Conservation (phyloP, 2,797 vertebrate genomes). For the Hirundo rustica region DNA sequence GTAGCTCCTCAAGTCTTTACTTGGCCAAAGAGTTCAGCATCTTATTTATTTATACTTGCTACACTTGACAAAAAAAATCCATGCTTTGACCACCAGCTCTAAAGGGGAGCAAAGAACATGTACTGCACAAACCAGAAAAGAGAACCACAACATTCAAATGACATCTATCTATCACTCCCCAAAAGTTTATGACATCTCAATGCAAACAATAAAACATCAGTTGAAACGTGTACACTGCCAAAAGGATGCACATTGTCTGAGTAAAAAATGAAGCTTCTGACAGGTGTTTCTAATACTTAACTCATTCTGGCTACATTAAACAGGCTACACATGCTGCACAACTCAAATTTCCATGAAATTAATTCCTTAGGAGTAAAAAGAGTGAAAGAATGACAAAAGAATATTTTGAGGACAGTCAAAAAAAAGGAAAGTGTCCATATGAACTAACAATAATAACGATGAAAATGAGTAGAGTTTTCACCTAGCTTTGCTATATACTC, state of each 20-base stretch:
- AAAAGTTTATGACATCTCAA: neutral
- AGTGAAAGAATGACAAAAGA: neutral
- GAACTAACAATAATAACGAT: neutral
- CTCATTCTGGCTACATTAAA: neutral
- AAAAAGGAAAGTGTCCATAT: neutral
- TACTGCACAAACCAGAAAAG: neutral
- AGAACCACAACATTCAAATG: neutral
- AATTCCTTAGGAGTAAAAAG: neutral
- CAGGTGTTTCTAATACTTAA: neutral
- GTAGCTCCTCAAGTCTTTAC: neutral
- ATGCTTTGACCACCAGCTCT: neutral
- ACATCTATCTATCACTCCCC: neutral
- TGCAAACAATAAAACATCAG: neutral
- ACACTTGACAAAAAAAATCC: neutral
- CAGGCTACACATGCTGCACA: neutral
- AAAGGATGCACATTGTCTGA: neutral
- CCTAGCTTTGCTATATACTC: neutral
- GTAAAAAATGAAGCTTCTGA: neutral
- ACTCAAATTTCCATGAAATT: neutral
- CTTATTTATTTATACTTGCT: neutral
- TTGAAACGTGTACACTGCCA: neutral
- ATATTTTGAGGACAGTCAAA: neutral
- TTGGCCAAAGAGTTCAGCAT: neutral
- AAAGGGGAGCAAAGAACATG: neutral
- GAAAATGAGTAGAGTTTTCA: neutral